Evolutionary conservation across 1,140 invertebrate species (phyloP), one percentile per base, ranked within the genome.

Genomic region (Fopius arisanus): DNA sequence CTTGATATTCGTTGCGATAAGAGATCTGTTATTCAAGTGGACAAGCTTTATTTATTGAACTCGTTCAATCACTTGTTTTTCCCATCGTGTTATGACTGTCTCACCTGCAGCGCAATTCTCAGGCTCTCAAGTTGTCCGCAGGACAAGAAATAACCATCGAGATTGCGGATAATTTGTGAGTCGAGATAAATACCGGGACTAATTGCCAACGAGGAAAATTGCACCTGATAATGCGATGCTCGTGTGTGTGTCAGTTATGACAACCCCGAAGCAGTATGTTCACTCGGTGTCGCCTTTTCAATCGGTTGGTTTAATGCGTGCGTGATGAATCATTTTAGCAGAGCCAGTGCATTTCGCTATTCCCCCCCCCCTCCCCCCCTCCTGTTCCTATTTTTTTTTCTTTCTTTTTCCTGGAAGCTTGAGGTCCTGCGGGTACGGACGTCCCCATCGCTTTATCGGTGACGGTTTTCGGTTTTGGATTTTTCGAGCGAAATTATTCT

Each of bases 321-420:
- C n/a, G 71, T 31, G 9, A 28, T 67, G 43, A 75, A 69, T 67
- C 54, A 69, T 51, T 33, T n/a, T 16, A 16, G 48, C 54, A 48
- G 29, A 51, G 48, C 31, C 19, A 21, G 14, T 19, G 40, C 69
- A 41, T 54, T 37, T 51, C 37, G 62, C 43, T 3, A 54, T 63
- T 62, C 14, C 1, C 29, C n/a, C n/a, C n/a, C n/a, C n/a, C n/a
- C n/a, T n/a, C n/a, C n/a, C n/a, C n/a, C n/a, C n/a, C n/a, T n/a
- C n/a, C n/a, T n/a, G n/a, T n/a, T n/a, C n/a, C n/a, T n/a, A n/a
- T 65, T 65, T 31, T 19, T 33, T 29, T 29, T 33, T 31, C n/a
- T 37, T 16, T 65, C 33, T 65, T 65, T 83, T 83, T 84, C 82
- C 48, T 78, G 80, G 69, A 63, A 71, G 51, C 41, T 33, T 31